These are phyloP conservation scores for Cryptophagus acutangulus DNA, from an alignment of 2,888 invertebrate species.

Conservation along the genomic window DNA sequence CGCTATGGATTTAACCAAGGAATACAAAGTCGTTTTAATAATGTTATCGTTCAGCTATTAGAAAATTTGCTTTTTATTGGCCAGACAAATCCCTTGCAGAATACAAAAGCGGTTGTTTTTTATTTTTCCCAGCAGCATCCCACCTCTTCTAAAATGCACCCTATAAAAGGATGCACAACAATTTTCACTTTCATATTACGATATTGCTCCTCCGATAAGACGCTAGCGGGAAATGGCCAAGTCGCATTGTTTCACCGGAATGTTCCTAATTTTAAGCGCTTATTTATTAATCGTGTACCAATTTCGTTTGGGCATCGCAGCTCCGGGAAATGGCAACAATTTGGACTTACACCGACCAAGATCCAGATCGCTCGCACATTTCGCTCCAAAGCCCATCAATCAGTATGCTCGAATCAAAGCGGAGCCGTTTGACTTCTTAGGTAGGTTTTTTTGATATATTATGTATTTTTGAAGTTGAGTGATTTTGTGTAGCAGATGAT, in stretches of 20 bases:
- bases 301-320: constrained; percentile 19
- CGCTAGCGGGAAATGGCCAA: constrained; percentile 13
- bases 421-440: constrained; percentile 36
- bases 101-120: constrained; percentile 21
- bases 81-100: constrained; percentile 17
- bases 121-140: no score
- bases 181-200: constrained; percentile 7
- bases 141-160: constrained; percentile 8
- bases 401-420: constrained; percentile 32
- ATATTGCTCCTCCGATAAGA: no score
- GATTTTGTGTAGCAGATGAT: constrained; percentile 42
- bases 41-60: constrained; percentile 21
- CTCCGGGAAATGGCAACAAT: constrained; percentile 18
- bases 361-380: constrained; percentile 21
- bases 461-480: constrained; percentile 4
- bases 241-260: constrained; percentile 20
- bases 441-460: constrained; percentile 24
- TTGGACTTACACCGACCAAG: constrained; percentile 26
- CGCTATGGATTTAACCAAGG: constrained; percentile 14
- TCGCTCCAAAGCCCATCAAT: constrained; percentile 2
- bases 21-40: constrained; percentile 17
- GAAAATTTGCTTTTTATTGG: constrained; percentile 22
- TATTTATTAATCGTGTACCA: constrained; percentile 26
- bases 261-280: constrained; percentile 25
- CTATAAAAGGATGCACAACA: constrained; percentile 19